Evolutionary conservation across 1,140 invertebrate genomes (phyloP).

Genomic region (Diorhabda carinulata): DNA sequence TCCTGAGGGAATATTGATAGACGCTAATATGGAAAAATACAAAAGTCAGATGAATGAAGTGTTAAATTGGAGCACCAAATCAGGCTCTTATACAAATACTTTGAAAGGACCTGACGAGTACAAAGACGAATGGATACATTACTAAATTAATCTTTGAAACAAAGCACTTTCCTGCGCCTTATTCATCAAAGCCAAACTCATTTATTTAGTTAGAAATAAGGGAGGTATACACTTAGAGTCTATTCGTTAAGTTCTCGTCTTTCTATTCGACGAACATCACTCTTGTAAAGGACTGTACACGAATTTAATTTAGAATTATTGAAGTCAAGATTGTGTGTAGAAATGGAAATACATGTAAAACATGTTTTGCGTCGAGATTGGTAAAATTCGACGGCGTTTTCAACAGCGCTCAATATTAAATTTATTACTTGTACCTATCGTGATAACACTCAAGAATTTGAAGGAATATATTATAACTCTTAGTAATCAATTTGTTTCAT

Average conservation of each 20-base stretch:
- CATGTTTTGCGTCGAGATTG: too few relatives aligned
- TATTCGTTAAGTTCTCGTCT: conserved; percentile 35
- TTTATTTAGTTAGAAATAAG: conserved; percentile 38
- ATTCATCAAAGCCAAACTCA: conserved; percentile 41
- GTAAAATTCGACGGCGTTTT: too few relatives aligned
- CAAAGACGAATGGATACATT: conserved; percentile 42
- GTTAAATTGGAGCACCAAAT: conserved; percentile 23
- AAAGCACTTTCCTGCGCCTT: conserved; percentile 39
- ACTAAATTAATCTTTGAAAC: conserved; percentile 43
- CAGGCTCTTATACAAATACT: conserved; percentile 19
- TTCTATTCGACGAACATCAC: conserved; percentile 31
- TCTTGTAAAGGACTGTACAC: conserved; percentile 31
- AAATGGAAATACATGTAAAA: neutral
- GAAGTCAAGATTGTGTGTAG: neutral
- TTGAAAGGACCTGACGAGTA: conserved; percentile 31
- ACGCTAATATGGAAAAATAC: neutral
- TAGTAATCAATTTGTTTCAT: too few relatives aligned
- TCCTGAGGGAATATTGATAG: too few relatives aligned
- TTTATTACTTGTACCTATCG: too few relatives aligned
- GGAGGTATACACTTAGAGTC: conserved; percentile 24
- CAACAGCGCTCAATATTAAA: too few relatives aligned
- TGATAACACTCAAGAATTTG: too few relatives aligned
- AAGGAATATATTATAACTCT: too few relatives aligned
- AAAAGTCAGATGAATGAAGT: conserved; percentile 20
- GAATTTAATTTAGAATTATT: conserved; percentile 15